Percentiles rank a stretch among this genome's conserved stretches.
These are phyloP conservation scores for Acanthornis magna DNA, from an alignment of 2,797 vertebrate species.

Conservation along the genomic window DNA sequence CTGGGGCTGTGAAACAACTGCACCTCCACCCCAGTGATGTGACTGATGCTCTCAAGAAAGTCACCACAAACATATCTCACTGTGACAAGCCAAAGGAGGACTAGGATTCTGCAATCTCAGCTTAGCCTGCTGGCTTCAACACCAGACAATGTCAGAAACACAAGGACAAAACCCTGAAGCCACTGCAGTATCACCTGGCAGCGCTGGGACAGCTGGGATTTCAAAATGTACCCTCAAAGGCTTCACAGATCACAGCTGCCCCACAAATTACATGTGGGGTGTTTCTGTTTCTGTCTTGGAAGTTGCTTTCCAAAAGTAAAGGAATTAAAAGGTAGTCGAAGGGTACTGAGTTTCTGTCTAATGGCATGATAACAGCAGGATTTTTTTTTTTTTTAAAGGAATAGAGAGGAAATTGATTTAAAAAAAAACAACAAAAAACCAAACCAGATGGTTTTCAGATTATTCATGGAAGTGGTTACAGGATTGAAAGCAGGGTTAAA, in stretches of 20 bases:
- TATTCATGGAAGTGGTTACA: not conserved
- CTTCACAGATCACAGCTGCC: not conserved
- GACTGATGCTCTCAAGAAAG: not conserved
- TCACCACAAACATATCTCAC: not conserved
- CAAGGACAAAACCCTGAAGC: not conserved
- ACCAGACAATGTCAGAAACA: not conserved
- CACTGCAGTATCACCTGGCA: not conserved
- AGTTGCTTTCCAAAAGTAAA: not conserved
- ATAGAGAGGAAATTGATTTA: not conserved
- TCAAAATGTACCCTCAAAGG: not conserved
- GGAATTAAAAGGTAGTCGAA: not conserved
- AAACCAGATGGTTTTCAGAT: constrained; percentile 15
- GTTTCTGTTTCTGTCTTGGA: not conserved
- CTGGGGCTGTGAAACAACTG: not conserved
- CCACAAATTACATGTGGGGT: not conserved
- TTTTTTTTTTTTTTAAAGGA: not conserved
- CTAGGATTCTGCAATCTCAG: not conserved
- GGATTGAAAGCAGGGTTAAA: constrained; percentile 27
- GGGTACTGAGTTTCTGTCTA: not conserved
- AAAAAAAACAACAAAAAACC: not conserved
- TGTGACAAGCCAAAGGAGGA: not conserved
- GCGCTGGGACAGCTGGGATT: not conserved
- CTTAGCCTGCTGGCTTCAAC: not conserved
- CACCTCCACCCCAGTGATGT: not conserved
- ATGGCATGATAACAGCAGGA: not conserved